These are phyloP conservation scores for Epinotia ramella DNA, from an alignment of 2,888 invertebrate species.

Conservation along the genomic window DNA sequence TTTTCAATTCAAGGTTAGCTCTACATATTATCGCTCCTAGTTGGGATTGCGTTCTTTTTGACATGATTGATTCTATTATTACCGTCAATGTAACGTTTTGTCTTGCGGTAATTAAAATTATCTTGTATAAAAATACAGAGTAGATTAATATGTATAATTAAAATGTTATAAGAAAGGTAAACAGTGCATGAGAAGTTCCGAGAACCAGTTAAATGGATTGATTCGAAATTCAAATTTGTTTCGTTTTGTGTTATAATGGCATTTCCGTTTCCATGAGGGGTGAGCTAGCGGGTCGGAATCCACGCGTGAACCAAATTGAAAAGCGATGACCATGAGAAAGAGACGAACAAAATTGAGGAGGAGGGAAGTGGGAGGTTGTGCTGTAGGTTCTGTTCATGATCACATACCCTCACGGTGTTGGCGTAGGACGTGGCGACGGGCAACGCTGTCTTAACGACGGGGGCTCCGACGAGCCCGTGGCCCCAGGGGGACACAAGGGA, in stretches of 20 bases:
- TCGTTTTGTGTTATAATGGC: no score
- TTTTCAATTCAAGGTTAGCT: slow-evolving; percentile 36
- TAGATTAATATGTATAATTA: background rate
- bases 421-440: slow-evolving; percentile 88
- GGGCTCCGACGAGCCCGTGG: slow-evolving; percentile 75
- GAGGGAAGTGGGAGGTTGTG: background rate
- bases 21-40: slow-evolving; percentile 9
- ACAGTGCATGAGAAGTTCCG: no score
- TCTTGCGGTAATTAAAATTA: background rate
- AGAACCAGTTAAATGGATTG: no score
- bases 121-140: background rate
- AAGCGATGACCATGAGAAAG: background rate
- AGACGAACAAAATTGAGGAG: background rate
- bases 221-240: no score
- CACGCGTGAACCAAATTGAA: background rate
- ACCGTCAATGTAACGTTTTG: background rate
- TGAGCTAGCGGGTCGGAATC: background rate
- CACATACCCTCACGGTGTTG: slow-evolving; percentile 86
- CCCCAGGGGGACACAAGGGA: slow-evolving; percentile 69
- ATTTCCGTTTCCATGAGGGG: no score
- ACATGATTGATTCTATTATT: slow-evolving; percentile 10
- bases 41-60: background rate
- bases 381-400: background rate
- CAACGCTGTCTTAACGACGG: slow-evolving; percentile 79
- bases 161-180: background rate